A percentile compares a stretch with the other conserved stretches of the same genome.
Evolutionary conservation across 2,888 invertebrate species (phyloP).

Genomic region (Cetonia aurata): DNA sequence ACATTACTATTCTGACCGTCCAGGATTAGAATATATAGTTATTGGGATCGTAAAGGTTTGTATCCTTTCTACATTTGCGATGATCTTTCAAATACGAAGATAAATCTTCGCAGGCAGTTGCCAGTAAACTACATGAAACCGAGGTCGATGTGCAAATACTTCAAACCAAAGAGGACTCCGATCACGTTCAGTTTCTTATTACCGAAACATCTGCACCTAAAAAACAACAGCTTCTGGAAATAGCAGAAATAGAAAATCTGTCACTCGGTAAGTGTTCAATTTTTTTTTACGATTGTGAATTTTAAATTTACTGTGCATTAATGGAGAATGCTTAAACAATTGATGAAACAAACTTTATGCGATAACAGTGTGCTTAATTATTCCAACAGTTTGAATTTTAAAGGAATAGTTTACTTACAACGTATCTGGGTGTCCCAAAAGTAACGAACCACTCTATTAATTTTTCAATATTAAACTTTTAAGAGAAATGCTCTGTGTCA

Average conservation of each 20-base stretch:
- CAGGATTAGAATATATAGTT: slow-evolving; percentile 94
- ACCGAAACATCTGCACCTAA: slow-evolving; percentile 83
- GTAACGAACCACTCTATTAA: too few relatives aligned
- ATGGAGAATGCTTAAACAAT: too few relatives aligned
- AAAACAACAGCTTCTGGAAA: slow-evolving; percentile 75
- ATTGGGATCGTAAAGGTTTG: slow-evolving; percentile 95
- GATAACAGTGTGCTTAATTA: too few relatives aligned
- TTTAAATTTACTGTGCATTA: too few relatives aligned
- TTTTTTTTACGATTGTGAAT: too few relatives aligned
- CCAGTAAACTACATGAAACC: slow-evolving; percentile 91
- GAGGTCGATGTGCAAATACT: slow-evolving; percentile 93
- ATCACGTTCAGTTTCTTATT: slow-evolving; percentile 93
- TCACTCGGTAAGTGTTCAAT: slow-evolving; percentile 72
- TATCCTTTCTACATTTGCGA: neutral
- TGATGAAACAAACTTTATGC: too few relatives aligned
- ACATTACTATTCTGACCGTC: slow-evolving; percentile 96
- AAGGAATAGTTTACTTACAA: too few relatives aligned
- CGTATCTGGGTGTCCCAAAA: too few relatives aligned
- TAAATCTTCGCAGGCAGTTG: slow-evolving; percentile 80
- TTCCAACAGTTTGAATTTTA: too few relatives aligned
- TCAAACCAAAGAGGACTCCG: slow-evolving; percentile 88
- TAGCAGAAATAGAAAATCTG: slow-evolving; percentile 79
- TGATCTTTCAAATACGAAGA: too few relatives aligned
- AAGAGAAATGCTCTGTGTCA: too few relatives aligned
- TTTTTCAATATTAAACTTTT: too few relatives aligned